These are phyloP conservation scores for Etia nguti DNA, from an alignment of 2,113 vertebrate genomes.

Conservation along the genomic window DNA sequence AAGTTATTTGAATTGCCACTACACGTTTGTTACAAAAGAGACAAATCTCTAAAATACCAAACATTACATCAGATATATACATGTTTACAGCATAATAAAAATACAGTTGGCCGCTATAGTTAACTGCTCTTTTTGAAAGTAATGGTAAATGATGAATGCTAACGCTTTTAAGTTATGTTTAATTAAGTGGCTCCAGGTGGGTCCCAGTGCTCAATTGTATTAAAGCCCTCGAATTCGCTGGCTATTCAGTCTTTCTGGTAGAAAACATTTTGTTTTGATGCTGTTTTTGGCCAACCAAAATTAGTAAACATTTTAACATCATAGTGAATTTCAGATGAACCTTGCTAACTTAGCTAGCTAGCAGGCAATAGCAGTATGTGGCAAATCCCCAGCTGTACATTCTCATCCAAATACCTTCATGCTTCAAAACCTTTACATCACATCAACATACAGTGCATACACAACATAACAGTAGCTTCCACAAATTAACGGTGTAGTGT, in stretches of 20 bases:
- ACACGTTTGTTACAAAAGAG: neutral
- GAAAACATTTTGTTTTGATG: neutral
- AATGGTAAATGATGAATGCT: neutral
- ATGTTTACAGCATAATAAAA: neutral
- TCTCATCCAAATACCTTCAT: neutral
- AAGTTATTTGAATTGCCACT: neutral
- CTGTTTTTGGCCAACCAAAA: neutral
- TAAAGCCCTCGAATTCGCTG: neutral
- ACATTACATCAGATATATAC: neutral
- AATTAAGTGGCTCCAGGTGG: neutral
- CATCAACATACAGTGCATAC: neutral
- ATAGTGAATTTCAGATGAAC: neutral
- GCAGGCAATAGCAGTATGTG: neutral
- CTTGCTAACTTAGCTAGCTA: neutral
- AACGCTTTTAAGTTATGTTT: neutral
- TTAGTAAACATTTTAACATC: neutral
- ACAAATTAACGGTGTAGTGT: neutral
- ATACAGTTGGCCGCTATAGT: neutral
- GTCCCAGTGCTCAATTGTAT: neutral
- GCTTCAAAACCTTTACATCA: neutral
- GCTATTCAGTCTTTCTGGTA: neutral
- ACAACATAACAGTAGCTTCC: neutral
- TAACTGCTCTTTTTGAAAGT: neutral
- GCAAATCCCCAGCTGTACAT: neutral
- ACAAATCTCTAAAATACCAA: neutral